Percentiles rank a stretch among this genome's conserved stretches.
These are phyloP conservation scores for Corydoras sp. DNA, from an alignment of 2,113 vertebrate species.

Conservation along the genomic window DNA sequence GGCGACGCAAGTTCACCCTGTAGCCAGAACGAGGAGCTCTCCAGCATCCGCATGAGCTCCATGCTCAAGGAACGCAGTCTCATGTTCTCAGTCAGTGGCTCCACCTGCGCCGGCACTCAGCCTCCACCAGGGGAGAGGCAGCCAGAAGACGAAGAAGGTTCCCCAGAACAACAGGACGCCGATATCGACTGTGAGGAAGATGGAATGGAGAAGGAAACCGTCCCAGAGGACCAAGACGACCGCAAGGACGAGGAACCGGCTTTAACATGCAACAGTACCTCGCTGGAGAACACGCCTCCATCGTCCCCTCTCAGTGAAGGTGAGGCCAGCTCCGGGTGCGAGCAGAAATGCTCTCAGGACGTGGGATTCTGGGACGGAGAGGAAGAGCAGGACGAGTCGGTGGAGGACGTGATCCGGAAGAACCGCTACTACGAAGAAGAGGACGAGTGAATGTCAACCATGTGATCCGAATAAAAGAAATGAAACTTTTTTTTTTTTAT, in stretches of 20 bases:
- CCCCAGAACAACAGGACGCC: conserved; percentile 10
- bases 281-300: conserved; percentile 41
- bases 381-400: conserved; percentile 63
- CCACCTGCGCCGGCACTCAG: conserved; percentile 18
- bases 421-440: conserved; percentile 87
- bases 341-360: conserved; percentile 72
- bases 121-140: conserved; percentile 45
- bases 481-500: too few relatives aligned
- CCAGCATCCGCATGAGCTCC: conserved; percentile 69
- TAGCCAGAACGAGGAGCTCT: conserved; percentile 68
- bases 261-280: conserved; percentile 41
- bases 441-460: conserved; percentile 30
- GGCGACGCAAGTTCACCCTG: conserved; percentile 64
- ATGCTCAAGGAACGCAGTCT: conserved; percentile 83
- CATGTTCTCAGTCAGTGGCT: conserved; percentile 68
- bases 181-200: conserved; percentile 39
- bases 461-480: not conserved
- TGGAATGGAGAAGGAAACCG: conserved; percentile 1
- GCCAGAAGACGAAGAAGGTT: conserved; percentile 1
- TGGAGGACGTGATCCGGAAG: conserved; percentile 92
- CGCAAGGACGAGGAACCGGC: conserved; percentile 45
- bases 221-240: conserved; percentile 49
- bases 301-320: conserved; percentile 49
- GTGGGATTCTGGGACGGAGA: conserved; percentile 83
- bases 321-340: conserved; percentile 46